Conservation (phyloP, 2,888 invertebrate genomes). For the Dolomedes plantarius region DNA sequence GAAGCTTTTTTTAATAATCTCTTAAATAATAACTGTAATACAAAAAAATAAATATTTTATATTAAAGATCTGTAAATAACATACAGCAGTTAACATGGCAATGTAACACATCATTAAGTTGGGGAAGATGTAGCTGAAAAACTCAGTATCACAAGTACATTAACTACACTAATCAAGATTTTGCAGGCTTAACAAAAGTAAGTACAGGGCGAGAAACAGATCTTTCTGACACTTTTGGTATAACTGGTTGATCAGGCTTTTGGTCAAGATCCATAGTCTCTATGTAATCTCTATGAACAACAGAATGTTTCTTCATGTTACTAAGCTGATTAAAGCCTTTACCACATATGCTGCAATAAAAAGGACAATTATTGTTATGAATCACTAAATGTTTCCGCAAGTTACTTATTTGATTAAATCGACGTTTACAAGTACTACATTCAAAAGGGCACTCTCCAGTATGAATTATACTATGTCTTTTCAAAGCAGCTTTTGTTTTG, state of each 20-base stretch:
- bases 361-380: constrained; percentile 65
- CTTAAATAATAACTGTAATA: no score
- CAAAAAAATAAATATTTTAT: no score
- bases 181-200: constrained; percentile 57
- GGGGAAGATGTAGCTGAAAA: no score
- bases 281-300: constrained; percentile 38
- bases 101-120: no score
- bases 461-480: constrained; percentile 59
- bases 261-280: not conserved
- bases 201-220: constrained; percentile 42
- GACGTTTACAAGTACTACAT: constrained; percentile 62
- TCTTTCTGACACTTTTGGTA: constrained; percentile 18
- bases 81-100: no score
- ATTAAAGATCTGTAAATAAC: no score
- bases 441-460: constrained; percentile 65
- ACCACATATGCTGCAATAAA: constrained; percentile 56
- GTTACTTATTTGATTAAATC: constrained; percentile 67
- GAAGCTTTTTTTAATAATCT: no score
- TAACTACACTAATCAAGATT: not conserved
- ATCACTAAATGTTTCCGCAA: constrained; percentile 65
- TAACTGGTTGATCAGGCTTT: constrained; percentile 12
- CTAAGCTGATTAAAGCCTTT: constrained; percentile 69
- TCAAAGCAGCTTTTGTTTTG: constrained; percentile 59
- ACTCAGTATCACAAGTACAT: no score
- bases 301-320: constrained; percentile 59